These are phyloP conservation scores for Cariama cristata DNA, from an alignment of 2,113 vertebrate genomes.

Conservation along the genomic window DNA sequence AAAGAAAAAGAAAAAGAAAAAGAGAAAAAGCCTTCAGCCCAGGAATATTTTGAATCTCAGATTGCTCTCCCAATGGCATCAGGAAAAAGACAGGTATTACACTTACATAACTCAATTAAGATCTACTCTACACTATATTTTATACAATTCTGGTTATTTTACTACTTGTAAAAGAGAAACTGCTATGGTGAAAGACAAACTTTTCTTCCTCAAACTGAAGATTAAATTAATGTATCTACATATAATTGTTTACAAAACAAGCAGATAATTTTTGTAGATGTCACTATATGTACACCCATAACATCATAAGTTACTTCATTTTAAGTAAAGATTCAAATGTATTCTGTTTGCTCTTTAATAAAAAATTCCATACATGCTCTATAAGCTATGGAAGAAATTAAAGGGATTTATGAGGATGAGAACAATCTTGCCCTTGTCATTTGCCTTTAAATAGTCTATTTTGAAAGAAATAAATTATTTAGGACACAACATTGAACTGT, in stretches of 20 bases:
- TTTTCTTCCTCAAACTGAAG: not conserved
- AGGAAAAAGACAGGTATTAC: not conserved
- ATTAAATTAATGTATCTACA: not conserved
- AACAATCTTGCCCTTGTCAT: constrained; percentile 22
- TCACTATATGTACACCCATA: not conserved
- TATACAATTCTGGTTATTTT: not conserved
- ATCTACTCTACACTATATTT: not conserved
- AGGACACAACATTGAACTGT: not conserved
- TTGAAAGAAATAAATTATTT: constrained; percentile 48
- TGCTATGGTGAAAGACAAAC: not conserved
- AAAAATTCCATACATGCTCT: not conserved
- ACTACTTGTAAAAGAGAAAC: not conserved
- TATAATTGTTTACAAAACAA: not conserved
- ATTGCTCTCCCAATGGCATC: not conserved
- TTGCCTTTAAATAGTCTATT: constrained; percentile 24
- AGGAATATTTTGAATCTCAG: not conserved
- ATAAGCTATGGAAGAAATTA: not conserved
- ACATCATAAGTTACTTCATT: not conserved
- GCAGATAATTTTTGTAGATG: not conserved
- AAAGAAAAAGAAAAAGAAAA: not conserved
- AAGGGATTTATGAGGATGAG: constrained; percentile 21
- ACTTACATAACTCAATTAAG: not conserved
- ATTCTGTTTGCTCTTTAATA: not conserved
- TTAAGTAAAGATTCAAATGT: not conserved
- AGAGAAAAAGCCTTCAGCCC: not conserved